phyloP scores from a whole-genome alignment of 1,140 invertebrate genomes.

The Choristoneura fumiferana region DNA sequence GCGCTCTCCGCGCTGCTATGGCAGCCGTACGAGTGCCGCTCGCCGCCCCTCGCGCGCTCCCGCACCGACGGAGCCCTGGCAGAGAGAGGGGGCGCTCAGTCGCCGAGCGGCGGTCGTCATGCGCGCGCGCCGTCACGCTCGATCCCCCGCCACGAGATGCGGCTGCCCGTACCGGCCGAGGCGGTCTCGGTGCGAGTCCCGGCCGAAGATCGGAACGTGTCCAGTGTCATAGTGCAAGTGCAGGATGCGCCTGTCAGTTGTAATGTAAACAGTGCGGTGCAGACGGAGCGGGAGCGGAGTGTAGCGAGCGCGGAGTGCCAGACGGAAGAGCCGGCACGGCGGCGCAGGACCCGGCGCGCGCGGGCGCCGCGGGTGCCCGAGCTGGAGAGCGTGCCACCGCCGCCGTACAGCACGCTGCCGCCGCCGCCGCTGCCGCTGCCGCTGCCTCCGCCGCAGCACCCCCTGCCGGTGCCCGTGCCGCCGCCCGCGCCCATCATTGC shows the following conservation, averaged over 20 bases:
- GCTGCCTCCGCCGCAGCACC: slow-evolving; percentile 10
- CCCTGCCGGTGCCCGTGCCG: slow-evolving; percentile 32
- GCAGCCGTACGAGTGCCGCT: slow-evolving; percentile 77
- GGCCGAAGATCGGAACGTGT: slow-evolving; percentile 58
- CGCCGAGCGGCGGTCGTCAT: slow-evolving; percentile 70
- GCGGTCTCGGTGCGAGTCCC: slow-evolving; percentile 69
- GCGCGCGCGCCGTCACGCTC: slow-evolving; percentile 70
- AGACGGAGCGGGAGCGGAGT: slow-evolving; percentile 62
- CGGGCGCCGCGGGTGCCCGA: slow-evolving; percentile 52
- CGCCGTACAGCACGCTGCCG: slow-evolving; percentile 75
- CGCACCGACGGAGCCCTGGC: slow-evolving; percentile 61
- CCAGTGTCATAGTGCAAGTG: slow-evolving; percentile 72
- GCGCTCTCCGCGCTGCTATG: slow-evolving; percentile 73
- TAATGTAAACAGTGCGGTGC: slow-evolving; percentile 69
- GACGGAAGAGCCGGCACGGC: slow-evolving; percentile 67
- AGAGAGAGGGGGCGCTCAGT: slow-evolving; percentile 48
- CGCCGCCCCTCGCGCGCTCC: slow-evolving; percentile 64
- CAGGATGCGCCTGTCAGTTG: slow-evolving; percentile 49
- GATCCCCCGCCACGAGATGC: slow-evolving; percentile 64
- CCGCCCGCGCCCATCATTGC: slow-evolving; percentile 48
- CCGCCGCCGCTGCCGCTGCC: slow-evolving; percentile 33
- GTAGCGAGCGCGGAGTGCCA: slow-evolving; percentile 68
- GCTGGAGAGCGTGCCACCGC: slow-evolving; percentile 60
- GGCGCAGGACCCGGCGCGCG: slow-evolving; percentile 49
- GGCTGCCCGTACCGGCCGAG: slow-evolving; percentile 73